Percentiles rank a stretch among this genome's conserved stretches.
Evolutionary conservation across 2,888 invertebrate genomes (phyloP).

Genomic region (Ophion costatus): DNA sequence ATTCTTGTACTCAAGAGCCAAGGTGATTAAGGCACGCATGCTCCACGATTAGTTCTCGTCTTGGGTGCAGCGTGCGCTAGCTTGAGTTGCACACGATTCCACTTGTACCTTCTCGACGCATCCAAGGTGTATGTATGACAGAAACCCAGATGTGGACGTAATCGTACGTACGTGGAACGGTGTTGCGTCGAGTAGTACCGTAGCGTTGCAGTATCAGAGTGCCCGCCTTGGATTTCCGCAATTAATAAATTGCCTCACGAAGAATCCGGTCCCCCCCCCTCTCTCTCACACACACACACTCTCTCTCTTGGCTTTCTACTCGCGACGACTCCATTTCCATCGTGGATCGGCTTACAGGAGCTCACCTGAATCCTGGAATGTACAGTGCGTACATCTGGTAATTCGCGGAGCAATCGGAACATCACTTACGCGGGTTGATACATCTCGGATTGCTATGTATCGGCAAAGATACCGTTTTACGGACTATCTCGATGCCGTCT

Average conservation of each 20-base stretch:
- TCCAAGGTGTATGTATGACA: constrained; percentile 3
- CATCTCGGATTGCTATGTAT: constrained; percentile 40
- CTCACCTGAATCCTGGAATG: constrained; percentile 49
- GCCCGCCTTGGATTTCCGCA: constrained; percentile 74
- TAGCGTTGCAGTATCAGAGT: constrained; percentile 41
- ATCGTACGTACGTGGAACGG: constrained; percentile 44
- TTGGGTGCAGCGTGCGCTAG: constrained; percentile 3
- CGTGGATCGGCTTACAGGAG: constrained; percentile 62
- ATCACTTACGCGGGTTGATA: constrained; percentile 11
- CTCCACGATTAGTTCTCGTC: constrained; percentile 23
- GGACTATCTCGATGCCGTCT: constrained; percentile 8
- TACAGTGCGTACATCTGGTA: constrained; percentile 47
- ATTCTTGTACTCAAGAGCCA: neutral
- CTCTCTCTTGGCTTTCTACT: constrained; percentile 76
- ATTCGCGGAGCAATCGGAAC: constrained; percentile 41
- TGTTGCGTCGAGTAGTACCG: constrained; percentile 37
- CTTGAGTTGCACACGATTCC: constrained; percentile 23
- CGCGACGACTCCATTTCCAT: constrained; percentile 77
- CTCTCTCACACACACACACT: too few species aligned
- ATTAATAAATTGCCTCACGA: constrained; percentile 73
- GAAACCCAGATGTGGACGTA: constrained; percentile 22
- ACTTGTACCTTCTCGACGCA: constrained; percentile 21
- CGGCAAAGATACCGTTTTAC: neutral
- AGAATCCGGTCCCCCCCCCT: constrained; percentile 73
- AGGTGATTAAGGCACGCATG: constrained; percentile 29